Evolutionary conservation across 2,797 vertebrate genomes (phyloP).

Genomic region (Pampus argenteus): DNA sequence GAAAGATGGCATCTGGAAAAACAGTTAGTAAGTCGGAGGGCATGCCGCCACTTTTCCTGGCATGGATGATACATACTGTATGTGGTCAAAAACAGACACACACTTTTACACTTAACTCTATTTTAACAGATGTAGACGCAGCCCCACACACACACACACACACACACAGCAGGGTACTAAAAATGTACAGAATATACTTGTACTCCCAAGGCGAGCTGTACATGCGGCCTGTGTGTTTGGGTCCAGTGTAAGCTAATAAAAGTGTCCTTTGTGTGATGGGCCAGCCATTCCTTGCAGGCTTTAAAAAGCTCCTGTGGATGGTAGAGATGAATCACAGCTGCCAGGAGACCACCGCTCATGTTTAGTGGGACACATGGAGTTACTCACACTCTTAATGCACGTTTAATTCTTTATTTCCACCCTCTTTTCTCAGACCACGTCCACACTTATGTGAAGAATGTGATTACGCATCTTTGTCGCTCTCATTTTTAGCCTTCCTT

Average conservation of each 20-base stretch:
- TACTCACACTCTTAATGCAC: neutral
- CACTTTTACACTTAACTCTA: constrained; percentile 5
- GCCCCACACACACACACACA: constrained; percentile 4
- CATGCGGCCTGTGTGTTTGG: constrained; percentile 6
- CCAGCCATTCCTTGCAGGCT: constrained; percentile 65
- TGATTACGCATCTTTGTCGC: no score
- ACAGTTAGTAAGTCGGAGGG: constrained; percentile 20
- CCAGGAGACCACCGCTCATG: constrained; percentile 58
- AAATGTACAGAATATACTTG: neutral
- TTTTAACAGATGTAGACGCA: neutral
- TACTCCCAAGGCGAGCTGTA: neutral
- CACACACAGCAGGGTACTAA: neutral
- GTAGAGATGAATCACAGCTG: constrained; percentile 69
- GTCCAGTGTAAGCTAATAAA: constrained; percentile 63
- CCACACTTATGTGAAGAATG: neutral
- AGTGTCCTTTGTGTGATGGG: constrained; percentile 51
- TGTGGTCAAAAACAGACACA: neutral
- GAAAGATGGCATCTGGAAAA: constrained; percentile 67
- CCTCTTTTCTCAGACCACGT: constrained; percentile 1
- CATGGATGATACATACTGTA: neutral
- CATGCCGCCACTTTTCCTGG: constrained; percentile 52
- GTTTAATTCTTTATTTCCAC: neutral
- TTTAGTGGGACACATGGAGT: constrained; percentile 20
- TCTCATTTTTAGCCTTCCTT: no score
- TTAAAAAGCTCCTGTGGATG: constrained; percentile 72